phyloP scores from a whole-genome alignment of 2,888 invertebrate species.

The Drosophila monieri region DNA sequence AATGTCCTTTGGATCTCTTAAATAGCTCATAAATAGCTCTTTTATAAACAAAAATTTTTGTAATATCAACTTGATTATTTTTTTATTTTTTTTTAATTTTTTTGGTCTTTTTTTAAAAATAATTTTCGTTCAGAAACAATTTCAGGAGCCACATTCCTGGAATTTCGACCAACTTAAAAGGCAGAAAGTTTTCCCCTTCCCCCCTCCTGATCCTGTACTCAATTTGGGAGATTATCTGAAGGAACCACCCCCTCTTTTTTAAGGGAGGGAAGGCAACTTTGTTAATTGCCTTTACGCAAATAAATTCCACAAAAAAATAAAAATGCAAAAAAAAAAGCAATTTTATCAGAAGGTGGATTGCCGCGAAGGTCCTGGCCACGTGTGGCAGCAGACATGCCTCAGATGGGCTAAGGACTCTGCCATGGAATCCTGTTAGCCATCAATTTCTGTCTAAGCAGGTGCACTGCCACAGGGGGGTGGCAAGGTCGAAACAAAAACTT shows the following conservation, averaged over 20 bases:
- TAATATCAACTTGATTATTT: not conserved
- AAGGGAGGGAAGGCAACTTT: constrained; percentile 4
- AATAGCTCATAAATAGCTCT: no score
- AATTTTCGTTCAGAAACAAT: not conserved
- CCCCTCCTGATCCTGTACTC: not conserved
- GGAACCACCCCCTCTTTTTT: not conserved
- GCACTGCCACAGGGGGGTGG: not conserved
- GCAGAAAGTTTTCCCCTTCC: not conserved
- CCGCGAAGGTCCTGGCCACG: constrained; percentile 8
- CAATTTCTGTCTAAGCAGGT: constrained; percentile 30
- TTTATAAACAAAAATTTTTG: no score
- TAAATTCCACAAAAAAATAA: constrained; percentile 15
- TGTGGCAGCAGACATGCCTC: constrained; percentile 5
- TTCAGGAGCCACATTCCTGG: not conserved
- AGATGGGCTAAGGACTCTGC: constrained; percentile 8
- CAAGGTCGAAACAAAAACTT: constrained; percentile 49
- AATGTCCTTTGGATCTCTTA: no score
- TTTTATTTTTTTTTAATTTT: not conserved
- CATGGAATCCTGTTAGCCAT: constrained; percentile 22
- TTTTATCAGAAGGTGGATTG: constrained; percentile 4
- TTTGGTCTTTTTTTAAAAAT: not conserved
- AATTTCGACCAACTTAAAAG: not conserved
- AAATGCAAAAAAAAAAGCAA: constrained; percentile 28
- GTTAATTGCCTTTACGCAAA: constrained; percentile 37
- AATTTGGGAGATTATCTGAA: not conserved